A percentile compares a stretch with the other conserved stretches of the same genome.
Conservation (phyloP, 2,888 invertebrate genomes). For the Cheilosia scutellata region DNA sequence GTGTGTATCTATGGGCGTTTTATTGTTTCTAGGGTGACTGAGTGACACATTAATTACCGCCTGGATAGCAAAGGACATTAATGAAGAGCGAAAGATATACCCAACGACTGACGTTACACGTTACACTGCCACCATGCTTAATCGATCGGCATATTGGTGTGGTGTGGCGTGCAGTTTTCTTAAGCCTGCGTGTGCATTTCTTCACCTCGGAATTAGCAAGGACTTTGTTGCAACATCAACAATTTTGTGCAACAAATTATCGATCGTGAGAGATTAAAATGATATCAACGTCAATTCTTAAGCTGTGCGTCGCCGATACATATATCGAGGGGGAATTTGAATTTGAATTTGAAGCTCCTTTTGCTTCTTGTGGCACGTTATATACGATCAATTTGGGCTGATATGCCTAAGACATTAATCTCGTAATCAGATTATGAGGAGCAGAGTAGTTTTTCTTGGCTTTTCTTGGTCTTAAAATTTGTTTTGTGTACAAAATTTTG, state of each 20-base stretch:
- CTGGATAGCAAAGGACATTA: slow-evolving; percentile 33
- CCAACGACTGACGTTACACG: slow-evolving; percentile 5
- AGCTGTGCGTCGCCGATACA: slow-evolving; percentile 30
- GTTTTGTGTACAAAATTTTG: slow-evolving; percentile 37
- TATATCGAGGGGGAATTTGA: slow-evolving; percentile 18
- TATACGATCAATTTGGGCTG: slow-evolving; percentile 68
- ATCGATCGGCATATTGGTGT: slow-evolving; percentile 19
- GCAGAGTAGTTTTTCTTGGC: slow-evolving; percentile 69
- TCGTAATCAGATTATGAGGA: slow-evolving; percentile 81
- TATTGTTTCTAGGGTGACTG: slow-evolving; percentile 47
- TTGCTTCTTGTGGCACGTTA: slow-evolving; percentile 51
- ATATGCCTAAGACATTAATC: slow-evolving; percentile 80
- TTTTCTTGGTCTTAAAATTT: slow-evolving; percentile 57
- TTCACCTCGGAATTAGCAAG: slow-evolving; percentile 66
- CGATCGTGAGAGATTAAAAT: slow-evolving; percentile 75
- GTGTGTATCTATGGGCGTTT: slow-evolving; percentile 44
- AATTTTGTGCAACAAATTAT: slow-evolving; percentile 76
- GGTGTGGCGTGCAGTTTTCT: slow-evolving; percentile 2
- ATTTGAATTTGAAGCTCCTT: slow-evolving; percentile 31
- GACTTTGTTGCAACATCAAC: slow-evolving; percentile 68
- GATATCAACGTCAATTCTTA: slow-evolving; percentile 72
- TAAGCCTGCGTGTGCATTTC: slow-evolving; percentile 60
- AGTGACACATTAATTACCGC: slow-evolving; percentile 63
- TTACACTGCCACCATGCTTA: slow-evolving; percentile 54
- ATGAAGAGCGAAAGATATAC: slow-evolving; percentile 25